phyloP scores from a whole-genome alignment of 2,888 invertebrate genomes.

The Heliconius cydno region DNA sequence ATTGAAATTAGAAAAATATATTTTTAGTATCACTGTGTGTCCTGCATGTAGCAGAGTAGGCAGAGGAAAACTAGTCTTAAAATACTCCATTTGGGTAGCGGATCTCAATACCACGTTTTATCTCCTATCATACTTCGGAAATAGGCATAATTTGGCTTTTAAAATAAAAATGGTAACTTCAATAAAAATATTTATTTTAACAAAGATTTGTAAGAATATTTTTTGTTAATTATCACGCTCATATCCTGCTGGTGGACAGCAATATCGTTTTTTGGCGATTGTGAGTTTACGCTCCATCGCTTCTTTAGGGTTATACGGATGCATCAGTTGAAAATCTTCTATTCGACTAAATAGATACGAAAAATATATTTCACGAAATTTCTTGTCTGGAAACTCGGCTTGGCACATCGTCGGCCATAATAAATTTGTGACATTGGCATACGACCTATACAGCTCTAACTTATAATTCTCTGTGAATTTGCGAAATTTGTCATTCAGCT shows the following conservation, averaged over 20 bases:
- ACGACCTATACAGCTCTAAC: conserved; percentile 60
- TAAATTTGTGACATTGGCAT: conserved; percentile 64
- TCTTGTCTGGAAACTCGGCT: conserved; percentile 70
- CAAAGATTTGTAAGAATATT: neutral
- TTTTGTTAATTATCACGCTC: conserved; percentile 50
- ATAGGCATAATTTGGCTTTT: neutral
- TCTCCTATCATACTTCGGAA: no score
- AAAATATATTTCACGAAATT: conserved; percentile 74
- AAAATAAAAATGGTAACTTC: neutral
- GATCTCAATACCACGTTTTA: no score
- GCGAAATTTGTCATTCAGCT: conserved; percentile 62
- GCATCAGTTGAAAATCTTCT: conserved; percentile 65
- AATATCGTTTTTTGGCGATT: conserved; percentile 58
- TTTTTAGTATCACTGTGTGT: no score
- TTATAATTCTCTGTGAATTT: conserved; percentile 59
- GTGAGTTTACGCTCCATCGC: conserved; percentile 54
- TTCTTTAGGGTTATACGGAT: conserved; percentile 64
- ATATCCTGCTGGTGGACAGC: conserved; percentile 61
- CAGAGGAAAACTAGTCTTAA: no score
- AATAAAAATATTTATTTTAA: conserved; percentile 5
- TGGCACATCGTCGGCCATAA: conserved; percentile 75
- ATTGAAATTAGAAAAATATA: no score
- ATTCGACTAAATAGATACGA: conserved; percentile 63
- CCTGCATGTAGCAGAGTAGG: no score
- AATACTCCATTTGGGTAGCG: neutral